Percentiles rank a stretch among this genome's conserved stretches.
phyloP scores from a whole-genome alignment of 2,888 invertebrate species.

The Girardia tigrina region DNA sequence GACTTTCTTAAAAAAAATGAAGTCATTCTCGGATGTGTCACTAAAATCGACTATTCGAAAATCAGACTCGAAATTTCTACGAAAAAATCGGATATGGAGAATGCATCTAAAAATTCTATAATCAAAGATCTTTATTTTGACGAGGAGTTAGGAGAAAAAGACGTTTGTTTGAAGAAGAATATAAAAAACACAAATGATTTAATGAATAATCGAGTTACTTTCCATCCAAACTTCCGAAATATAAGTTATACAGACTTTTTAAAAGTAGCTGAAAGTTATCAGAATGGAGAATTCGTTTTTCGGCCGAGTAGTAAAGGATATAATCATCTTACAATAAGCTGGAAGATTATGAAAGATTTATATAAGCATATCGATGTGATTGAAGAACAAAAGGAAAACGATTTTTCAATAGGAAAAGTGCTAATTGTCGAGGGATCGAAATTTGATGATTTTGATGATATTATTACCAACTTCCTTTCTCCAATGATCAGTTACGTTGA shows the following conservation, averaged over 20 bases:
- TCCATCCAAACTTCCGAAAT: conserved; percentile 91
- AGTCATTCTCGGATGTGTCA: not conserved
- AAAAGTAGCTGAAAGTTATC: conserved; percentile 73
- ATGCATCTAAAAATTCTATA: not conserved
- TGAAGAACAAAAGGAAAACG: conserved; percentile 88
- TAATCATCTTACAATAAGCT: conserved; percentile 88
- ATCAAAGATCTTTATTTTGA: conserved; percentile 79
- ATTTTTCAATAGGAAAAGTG: conserved; percentile 71
- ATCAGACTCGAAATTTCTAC: not conserved
- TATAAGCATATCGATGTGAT: conserved; percentile 88
- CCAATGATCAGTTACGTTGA: conserved; percentile 87
- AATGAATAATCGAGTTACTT: conserved; percentile 64
- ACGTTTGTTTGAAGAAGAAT: conserved; percentile 41
- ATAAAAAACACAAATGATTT: conserved; percentile 62
- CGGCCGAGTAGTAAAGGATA: conserved; percentile 89
- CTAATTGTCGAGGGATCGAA: conserved; percentile 55
- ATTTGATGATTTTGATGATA: conserved; percentile 97
- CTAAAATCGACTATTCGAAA: not conserved
- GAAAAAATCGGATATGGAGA: not conserved
- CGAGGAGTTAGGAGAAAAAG: conserved; percentile 61
- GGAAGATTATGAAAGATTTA: conserved; percentile 87
- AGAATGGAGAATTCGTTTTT: conserved; percentile 87
- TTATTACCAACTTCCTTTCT: conserved; percentile 82
- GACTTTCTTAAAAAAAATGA: not conserved
- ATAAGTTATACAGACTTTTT: conserved; percentile 75